Base-by-base conservation (phyloP, 1,140 invertebrate species). In the Chironomus tepperi region DNA sequence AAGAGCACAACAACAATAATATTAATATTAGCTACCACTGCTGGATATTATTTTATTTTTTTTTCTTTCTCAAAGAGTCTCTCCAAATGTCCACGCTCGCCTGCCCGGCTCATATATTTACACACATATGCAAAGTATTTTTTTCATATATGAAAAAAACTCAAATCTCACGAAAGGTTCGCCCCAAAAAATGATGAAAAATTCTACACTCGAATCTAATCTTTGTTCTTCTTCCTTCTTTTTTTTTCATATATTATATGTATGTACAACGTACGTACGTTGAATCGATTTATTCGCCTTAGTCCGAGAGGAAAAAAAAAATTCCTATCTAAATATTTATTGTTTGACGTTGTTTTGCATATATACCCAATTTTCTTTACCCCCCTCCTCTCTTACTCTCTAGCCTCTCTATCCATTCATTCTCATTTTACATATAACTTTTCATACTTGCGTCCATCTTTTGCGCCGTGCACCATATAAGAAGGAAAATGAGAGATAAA, bases 271-370 rank as follows among this genome's bases (percentile, higher is more conserved):
- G 47, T 70, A 57, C 18, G 65, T 70, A 18, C 18, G n/a, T 21
- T 70, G 19, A 70, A 70, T 70, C 65, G 65, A 70, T 70, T 70
- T 70, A 19, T 70, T 70, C 65, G 16, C 65, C 19, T 19, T 21
- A 18, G 16, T 70, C 65, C 65, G 19, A 18, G 16, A 9, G 6
- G 16, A 18, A 18, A 18, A 21, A 19, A 16, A 19, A 70, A 70
- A 70, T 70, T 70, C 19, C 19, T 70, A 21, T 70, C 16, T 16
- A 70, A 70, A 70, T 70, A 70, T 70, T 70, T 70, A 70, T 21
- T 70, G 65, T 70, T 70, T 70, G 65, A 70, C 65, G 65, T 8
- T 70, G 65, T 21, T 70, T 70, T 70, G 65, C 65, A 70, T 70
- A 70, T 70, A 70, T 57, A 57, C 47, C 65, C 65, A 70, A 70